phyloP scores from a whole-genome alignment of 2,888 invertebrate species.

The Lasioglossum calceatum region DNA sequence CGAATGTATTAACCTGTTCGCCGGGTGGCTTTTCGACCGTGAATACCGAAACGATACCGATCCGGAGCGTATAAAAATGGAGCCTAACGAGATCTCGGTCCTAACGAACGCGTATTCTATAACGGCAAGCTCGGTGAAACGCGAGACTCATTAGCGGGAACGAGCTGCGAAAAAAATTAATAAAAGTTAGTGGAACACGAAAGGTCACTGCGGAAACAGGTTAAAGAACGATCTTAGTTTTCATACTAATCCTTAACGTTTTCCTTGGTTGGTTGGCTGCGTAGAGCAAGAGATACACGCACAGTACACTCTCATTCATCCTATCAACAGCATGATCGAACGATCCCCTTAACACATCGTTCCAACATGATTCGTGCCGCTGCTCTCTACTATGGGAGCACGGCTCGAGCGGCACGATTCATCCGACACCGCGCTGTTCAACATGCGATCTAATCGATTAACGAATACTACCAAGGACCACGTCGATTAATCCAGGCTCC shows the following conservation, averaged over 20 bases:
- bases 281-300: conserved; percentile 46
- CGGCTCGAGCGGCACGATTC: neutral
- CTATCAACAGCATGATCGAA: conserved; percentile 46
- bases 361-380: neutral
- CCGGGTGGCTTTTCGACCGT: neutral
- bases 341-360: conserved; percentile 14
- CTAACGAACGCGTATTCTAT: neutral
- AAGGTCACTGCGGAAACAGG: neutral
- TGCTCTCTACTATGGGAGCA: neutral
- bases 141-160: neutral
- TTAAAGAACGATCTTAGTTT: conserved; percentile 26
- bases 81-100: neutral
- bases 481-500: conserved; percentile 14
- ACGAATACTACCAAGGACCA: conserved; percentile 22
- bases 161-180: neutral
- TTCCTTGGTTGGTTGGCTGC: conserved; percentile 51
- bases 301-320: conserved; percentile 34
- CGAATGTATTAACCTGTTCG: neutral
- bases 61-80: neutral
- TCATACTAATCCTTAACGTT: conserved; percentile 24
- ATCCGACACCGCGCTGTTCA: neutral
- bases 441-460: conserved; percentile 28
- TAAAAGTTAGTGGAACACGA: neutral
- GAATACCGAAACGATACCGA: neutral
- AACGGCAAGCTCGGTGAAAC: neutral